Conservation (phyloP, 1,140 invertebrate genomes). For the Thaumatotibia leucotreta region DNA sequence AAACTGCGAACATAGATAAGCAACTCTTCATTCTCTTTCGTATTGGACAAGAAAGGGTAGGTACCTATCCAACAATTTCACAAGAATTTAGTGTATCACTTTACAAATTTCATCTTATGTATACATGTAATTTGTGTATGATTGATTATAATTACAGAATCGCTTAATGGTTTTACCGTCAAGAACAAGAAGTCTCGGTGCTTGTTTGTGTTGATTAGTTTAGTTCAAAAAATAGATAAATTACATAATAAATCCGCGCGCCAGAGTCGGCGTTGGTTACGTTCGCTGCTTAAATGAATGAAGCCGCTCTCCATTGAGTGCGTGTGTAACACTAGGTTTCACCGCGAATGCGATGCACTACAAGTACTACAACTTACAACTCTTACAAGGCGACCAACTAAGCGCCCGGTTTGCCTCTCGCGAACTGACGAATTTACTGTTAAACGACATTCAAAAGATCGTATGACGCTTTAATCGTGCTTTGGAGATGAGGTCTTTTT, state of each 20-base stretch:
- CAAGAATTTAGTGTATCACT: too few species aligned
- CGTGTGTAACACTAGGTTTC: conserved; percentile 37
- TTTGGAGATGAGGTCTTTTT: neutral
- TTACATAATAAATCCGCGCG: neutral
- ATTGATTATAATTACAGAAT: too few species aligned
- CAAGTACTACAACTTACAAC: neutral
- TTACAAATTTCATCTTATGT: too few species aligned
- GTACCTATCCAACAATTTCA: too few species aligned
- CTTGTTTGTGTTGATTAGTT: too few species aligned
- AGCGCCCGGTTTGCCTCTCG: conserved; percentile 20
- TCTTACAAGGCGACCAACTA: conserved; percentile 22
- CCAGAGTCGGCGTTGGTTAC: neutral
- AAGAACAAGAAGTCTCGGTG: too few species aligned
- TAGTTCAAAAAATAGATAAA: too few species aligned
- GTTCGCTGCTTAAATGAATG: conserved; percentile 50
- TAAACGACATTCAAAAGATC: neutral
- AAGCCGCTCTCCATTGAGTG: conserved; percentile 47
- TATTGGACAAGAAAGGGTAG: neutral
- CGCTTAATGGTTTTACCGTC: too few species aligned
- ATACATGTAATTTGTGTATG: too few species aligned
- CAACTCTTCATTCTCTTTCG: neutral
- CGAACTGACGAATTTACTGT: neutral
- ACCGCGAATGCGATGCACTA: conserved; percentile 46
- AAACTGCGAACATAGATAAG: neutral
- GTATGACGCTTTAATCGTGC: neutral